Evolutionary conservation across 2,888 invertebrate genomes (phyloP).

Genomic region (Drosophila ezoana): DNA sequence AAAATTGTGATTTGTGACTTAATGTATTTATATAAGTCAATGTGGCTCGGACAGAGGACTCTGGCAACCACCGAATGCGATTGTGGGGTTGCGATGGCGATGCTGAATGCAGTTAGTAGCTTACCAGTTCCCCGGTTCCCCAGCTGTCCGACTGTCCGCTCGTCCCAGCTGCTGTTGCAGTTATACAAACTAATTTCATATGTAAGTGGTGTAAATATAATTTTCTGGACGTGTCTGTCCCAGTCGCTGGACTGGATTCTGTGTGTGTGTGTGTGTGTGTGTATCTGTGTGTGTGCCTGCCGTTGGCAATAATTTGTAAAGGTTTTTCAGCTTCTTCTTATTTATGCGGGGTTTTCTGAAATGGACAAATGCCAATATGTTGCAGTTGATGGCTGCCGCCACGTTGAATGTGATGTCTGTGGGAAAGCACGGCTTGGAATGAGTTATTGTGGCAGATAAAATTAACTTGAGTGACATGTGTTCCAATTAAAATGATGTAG

Average conservation of each 20-base stretch:
- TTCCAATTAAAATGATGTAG: slow-evolving; percentile 45
- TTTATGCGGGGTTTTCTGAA: slow-evolving; percentile 42
- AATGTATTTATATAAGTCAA: slow-evolving; percentile 80
- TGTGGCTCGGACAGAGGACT: slow-evolving; percentile 36
- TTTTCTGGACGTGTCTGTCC: slow-evolving; percentile 73
- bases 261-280: slow-evolving; percentile 39
- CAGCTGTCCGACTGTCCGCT: slow-evolving; percentile 22
- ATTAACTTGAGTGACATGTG: slow-evolving; percentile 54
- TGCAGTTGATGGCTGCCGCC: slow-evolving; percentile 68
- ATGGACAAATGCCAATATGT: slow-evolving; percentile 74
- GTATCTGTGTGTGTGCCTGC: slow-evolving; percentile 27
- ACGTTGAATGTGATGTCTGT: slow-evolving; percentile 65
- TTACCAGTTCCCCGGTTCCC: slow-evolving; percentile 8
- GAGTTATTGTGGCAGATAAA: slow-evolving; percentile 59
- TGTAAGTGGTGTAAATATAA: slow-evolving; percentile 82
- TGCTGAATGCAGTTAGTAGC: slow-evolving; percentile 25
- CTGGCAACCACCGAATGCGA: slow-evolving; percentile 18
- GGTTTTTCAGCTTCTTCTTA: slow-evolving; percentile 44
- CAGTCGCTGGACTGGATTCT: slow-evolving; percentile 39
- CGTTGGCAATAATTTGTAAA: slow-evolving; percentile 75
- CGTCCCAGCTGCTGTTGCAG: slow-evolving; percentile 44
- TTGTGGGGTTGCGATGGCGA: slow-evolving; percentile 28
- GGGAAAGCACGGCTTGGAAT: slow-evolving; percentile 56
- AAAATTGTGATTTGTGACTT: slow-evolving; percentile 83
- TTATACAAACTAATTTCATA: slow-evolving; percentile 82